These are phyloP conservation scores for Mythimna loreyi DNA, from an alignment of 2,888 invertebrate species.

Conservation along the genomic window DNA sequence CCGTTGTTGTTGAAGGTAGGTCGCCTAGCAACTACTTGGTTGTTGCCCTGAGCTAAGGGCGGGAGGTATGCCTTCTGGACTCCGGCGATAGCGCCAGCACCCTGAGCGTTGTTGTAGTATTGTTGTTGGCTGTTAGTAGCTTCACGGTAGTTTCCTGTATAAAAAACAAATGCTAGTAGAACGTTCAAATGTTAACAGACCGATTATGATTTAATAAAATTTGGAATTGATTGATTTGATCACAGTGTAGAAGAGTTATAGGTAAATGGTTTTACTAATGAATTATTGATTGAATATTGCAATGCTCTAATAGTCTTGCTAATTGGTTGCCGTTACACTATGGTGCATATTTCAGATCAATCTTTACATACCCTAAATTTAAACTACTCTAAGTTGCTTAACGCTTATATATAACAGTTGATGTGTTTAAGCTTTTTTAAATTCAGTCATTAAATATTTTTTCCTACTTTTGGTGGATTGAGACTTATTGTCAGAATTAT, in stretches of 20 bases:
- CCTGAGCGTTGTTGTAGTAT: slow-evolving; percentile 47
- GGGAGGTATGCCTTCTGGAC: slow-evolving; percentile 76
- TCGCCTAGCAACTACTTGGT: slow-evolving; percentile 46
- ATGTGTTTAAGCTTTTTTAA: too few species aligned
- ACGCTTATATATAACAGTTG: too few species aligned
- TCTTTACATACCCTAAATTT: neutral
- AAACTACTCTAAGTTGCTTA: too few species aligned
- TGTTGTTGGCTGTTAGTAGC: slow-evolving; percentile 65
- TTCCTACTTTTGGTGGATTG: too few species aligned
- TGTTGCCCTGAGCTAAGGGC: slow-evolving; percentile 62
- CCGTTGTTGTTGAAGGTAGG: slow-evolving; percentile 38
- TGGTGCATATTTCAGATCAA: neutral
- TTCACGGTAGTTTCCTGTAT: slow-evolving; percentile 81
- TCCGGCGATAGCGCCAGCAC: slow-evolving; percentile 1
- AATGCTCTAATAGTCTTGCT: neutral
- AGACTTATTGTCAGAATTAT: too few species aligned
- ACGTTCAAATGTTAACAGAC: neutral
- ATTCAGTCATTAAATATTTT: too few species aligned
- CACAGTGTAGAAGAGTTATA: neutral
- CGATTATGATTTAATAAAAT: neutral
- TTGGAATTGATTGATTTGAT: slow-evolving; percentile 1
- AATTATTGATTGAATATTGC: neutral
- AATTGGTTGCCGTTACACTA: neutral
- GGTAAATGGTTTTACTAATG: neutral
- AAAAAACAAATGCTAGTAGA: neutral